Percentiles rank a stretch among this genome's conserved stretches.
Conservation (phyloP, 2,888 invertebrate genomes). For the Athalia rosae region DNA sequence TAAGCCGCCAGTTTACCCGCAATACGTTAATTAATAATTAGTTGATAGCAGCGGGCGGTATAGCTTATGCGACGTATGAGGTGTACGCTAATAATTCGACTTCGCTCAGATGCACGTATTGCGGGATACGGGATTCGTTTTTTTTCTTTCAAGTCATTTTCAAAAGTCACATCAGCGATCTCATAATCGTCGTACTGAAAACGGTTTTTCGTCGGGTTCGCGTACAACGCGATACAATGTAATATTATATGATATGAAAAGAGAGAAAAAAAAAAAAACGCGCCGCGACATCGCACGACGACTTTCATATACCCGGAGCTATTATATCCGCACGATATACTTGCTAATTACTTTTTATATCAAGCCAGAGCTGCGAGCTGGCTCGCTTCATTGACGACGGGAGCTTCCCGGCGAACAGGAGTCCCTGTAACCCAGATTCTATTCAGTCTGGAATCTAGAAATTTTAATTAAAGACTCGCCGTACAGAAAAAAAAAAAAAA, state of each 20-base stretch:
- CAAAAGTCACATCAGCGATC: too few species aligned
- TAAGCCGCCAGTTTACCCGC: conserved; percentile 22
- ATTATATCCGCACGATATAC: conserved; percentile 8
- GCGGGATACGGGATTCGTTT: not conserved
- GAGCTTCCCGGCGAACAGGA: not conserved
- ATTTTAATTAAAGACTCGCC: conserved; percentile 51
- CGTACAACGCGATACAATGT: too few species aligned
- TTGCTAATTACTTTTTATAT: conserved; percentile 26
- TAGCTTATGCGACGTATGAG: not conserved
- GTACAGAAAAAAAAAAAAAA: conserved; percentile 28
- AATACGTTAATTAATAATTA: conserved; percentile 38
- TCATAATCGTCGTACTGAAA: too few species aligned
- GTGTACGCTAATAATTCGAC: conserved; percentile 23
- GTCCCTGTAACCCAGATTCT: conserved; percentile 50
- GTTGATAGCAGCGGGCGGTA: conserved; percentile 22
- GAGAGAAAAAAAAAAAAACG: not conserved
- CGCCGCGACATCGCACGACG: not conserved
- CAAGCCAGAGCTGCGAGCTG: not conserved
- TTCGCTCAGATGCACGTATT: not conserved
- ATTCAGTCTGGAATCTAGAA: conserved; percentile 44
- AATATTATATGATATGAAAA: not conserved
- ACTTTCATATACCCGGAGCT: not conserved
- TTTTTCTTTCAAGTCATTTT: not conserved
- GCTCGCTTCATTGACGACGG: conserved; percentile 19
- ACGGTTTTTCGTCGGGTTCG: too few species aligned